These are phyloP conservation scores for Peromyscus polionotus DNA, from an alignment of 2,113 vertebrate genomes.

Conservation along the genomic window DNA sequence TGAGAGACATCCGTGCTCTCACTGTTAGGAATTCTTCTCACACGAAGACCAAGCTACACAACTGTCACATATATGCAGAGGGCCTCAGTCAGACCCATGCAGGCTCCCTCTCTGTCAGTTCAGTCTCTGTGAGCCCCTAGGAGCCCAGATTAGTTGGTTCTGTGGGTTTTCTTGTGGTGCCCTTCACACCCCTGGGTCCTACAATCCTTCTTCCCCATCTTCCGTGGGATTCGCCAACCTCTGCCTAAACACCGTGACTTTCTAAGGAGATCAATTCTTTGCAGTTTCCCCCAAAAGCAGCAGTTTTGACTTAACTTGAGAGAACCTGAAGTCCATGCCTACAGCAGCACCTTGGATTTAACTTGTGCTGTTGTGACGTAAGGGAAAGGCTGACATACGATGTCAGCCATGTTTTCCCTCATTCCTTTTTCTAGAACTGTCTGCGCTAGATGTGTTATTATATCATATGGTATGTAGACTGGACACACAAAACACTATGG, in stretches of 20 bases:
- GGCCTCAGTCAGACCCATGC: neutral
- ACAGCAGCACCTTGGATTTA: neutral
- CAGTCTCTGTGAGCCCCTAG: neutral
- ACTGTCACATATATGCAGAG: neutral
- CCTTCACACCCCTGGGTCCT: too few species aligned
- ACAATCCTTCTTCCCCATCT: too few species aligned
- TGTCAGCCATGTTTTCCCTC: neutral
- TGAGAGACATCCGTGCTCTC: neutral
- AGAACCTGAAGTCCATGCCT: neutral
- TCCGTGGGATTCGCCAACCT: too few species aligned
- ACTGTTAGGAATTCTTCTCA: neutral
- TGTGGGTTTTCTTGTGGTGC: too few species aligned
- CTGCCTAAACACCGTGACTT: too few species aligned
- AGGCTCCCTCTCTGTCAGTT: neutral
- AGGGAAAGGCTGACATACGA: neutral
- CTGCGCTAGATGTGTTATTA: neutral
- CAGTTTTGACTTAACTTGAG: constrained; percentile 17
- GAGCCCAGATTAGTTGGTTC: too few species aligned
- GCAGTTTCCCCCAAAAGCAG: neutral
- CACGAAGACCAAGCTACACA: neutral
- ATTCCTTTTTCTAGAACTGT: constrained; percentile 24
- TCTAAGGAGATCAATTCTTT: neutral
- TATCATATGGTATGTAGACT: neutral
- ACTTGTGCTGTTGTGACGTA: neutral
- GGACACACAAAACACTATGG: neutral